Evolutionary conservation across 2,113 vertebrate species (phyloP), one percentile per base, ranked within the genome.

Genomic region (Oreochromis spilurus): DNA sequence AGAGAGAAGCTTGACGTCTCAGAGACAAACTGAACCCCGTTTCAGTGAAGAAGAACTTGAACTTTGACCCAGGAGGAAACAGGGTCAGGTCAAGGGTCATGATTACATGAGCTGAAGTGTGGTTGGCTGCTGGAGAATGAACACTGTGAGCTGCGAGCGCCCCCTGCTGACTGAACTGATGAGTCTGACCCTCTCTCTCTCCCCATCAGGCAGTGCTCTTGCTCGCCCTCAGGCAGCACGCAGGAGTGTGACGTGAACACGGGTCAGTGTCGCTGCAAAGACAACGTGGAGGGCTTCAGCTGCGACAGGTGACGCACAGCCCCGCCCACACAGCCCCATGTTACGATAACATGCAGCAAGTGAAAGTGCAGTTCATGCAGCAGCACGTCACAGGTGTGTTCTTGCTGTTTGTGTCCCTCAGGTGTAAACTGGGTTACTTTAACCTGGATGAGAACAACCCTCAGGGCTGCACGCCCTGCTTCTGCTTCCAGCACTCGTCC

Each of bases 361-460:
- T 3, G 13, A 16, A 43, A 40, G 65, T 8, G 36, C n/a, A 9
- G 12, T 16, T 2, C 3, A 12, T 43, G 34, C 13, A 45, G 38
- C 36, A 43, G 38, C n/a, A 0, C 4, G 13, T 72, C 24, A 72
- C 67, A 72, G 40, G 14, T 12, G 24, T 31, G 70, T 8, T 16
- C 34, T 10, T 31, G 19, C 2, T 72, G 75, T 29, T 40, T 13
- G 38, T 91, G 26, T 3, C 7, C 72, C 77, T 75, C 95, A 99
- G 99, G 93, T 99, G 99, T 93, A 99, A 99, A 81, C 97, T 98
- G 89, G 99, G 99, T 1, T 99, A 96, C 96, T 99, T 99, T 60
- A 96, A 99, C 92, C 93, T 99, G 96, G 98, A 99, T 82, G 81
- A 92, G 1, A 95, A 92, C 60, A 98, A 98, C 87, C 96, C 97